These are phyloP conservation scores for Salpingus planirostris DNA, from an alignment of 2,888 invertebrate genomes.

Conservation along the genomic window DNA sequence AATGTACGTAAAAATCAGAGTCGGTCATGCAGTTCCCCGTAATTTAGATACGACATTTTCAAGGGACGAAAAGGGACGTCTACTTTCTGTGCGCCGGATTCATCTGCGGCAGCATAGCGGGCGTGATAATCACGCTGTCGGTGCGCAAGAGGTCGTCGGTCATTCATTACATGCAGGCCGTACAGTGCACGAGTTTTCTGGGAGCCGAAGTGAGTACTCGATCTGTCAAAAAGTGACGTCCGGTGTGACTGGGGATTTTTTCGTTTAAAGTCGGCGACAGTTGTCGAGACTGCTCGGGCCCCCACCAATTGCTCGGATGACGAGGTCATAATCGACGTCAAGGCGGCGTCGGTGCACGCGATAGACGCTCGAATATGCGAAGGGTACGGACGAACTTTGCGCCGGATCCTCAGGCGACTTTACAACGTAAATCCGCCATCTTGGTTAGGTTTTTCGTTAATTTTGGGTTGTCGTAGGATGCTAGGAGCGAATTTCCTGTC, in stretches of 20 bases:
- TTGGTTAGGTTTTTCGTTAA: constrained; percentile 9
- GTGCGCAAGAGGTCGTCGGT: constrained; percentile 31
- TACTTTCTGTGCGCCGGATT: constrained; percentile 41
- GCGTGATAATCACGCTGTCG: constrained; percentile 37
- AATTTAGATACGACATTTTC: neutral
- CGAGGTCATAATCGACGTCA: constrained; percentile 52
- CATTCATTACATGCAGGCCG: constrained; percentile 42
- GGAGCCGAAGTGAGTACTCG: constrained; percentile 43
- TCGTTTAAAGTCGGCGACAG: constrained; percentile 43
- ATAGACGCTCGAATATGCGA: constrained; percentile 51
- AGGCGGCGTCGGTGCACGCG: constrained; percentile 50
- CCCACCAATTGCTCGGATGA: constrained; percentile 46
- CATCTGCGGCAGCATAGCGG: constrained; percentile 39
- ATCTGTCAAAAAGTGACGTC: no score
- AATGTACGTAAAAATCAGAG: constrained; percentile 24
- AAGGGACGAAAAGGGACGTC: constrained; percentile 42
- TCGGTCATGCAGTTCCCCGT: neutral
- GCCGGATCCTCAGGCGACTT: constrained; percentile 28
- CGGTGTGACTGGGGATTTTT: constrained; percentile 1
- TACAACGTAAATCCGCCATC: no score
- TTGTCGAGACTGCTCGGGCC: constrained; percentile 47
- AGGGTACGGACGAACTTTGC: constrained; percentile 44
- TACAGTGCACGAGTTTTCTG: constrained; percentile 42
- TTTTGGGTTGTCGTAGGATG: constrained; percentile 25
- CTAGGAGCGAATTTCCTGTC: constrained; percentile 45